Evolutionary conservation across 2,113 vertebrate genomes (phyloP).

Genomic region (Geococcyx californianus): DNA sequence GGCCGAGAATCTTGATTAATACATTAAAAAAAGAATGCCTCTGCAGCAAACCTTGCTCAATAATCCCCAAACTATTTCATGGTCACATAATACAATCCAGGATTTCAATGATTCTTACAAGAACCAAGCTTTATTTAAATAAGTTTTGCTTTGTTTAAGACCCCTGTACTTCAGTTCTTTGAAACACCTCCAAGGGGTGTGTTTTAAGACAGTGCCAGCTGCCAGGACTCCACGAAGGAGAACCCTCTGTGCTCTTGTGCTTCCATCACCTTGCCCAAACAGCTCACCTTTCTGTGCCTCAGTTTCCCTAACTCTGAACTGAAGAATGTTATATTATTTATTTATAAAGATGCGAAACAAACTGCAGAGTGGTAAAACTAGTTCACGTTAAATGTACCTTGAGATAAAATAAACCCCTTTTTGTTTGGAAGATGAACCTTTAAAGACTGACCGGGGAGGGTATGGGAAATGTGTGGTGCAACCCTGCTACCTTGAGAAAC

Average conservation of each 20-base stretch:
- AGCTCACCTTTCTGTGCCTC: background rate
- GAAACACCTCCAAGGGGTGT: background rate
- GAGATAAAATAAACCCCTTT: background rate
- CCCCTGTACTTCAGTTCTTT: background rate
- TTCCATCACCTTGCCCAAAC: background rate
- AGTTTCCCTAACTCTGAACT: background rate
- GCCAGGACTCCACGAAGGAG: accelerated
- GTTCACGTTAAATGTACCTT: accelerated
- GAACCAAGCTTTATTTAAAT: background rate
- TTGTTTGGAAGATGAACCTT: background rate
- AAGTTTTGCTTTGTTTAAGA: background rate
- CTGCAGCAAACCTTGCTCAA: background rate
- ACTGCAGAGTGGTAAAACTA: background rate
- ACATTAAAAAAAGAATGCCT: background rate
- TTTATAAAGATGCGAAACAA: background rate
- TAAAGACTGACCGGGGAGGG: accelerated
- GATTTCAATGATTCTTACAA: background rate
- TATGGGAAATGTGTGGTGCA: background rate
- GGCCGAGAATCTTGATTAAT: background rate
- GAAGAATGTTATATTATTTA: background rate
- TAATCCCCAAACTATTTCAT: background rate
- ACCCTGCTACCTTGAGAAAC: background rate
- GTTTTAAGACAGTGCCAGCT: background rate
- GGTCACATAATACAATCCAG: background rate
- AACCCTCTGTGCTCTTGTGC: accelerated